A percentile compares a stretch with the other conserved stretches of the same genome.
Evolutionary conservation across 2,113 vertebrate genomes (phyloP).

Genomic region (Caretta caretta): DNA sequence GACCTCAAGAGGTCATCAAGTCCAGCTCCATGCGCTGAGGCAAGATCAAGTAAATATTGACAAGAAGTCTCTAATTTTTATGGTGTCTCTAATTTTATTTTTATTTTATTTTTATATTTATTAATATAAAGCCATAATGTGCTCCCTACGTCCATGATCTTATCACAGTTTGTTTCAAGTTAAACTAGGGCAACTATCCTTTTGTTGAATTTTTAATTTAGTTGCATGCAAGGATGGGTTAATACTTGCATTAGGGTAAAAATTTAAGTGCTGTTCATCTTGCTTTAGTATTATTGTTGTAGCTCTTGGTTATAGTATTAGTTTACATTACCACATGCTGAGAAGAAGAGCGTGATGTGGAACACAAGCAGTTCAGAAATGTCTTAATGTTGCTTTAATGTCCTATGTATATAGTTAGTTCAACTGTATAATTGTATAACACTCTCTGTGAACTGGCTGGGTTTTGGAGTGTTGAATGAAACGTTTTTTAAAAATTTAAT

Average conservation of each 20-base stretch:
- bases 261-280: background rate
- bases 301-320: background rate
- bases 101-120: background rate
- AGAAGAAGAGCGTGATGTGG: background rate
- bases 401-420: background rate
- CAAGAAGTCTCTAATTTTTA: background rate
- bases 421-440: background rate
- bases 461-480: background rate
- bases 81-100: too few relatives aligned
- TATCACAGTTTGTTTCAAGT: constrained; percentile 24
- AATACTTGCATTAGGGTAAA: background rate
- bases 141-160: background rate
- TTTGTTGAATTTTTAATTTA: constrained; percentile 26
- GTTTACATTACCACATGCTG: fast-evolving
- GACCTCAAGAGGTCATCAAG: background rate
- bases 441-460: background rate
- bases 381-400: background rate
- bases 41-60: background rate
- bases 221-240: background rate
- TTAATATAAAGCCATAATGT: constrained; percentile 16
- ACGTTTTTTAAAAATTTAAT: background rate
- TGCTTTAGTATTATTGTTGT: background rate
- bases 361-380: background rate
- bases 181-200: background rate
- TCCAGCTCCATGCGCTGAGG: background rate